Base-by-base conservation (phyloP, 2,113 vertebrate genomes). In the Trematomus loennbergii region DNA sequence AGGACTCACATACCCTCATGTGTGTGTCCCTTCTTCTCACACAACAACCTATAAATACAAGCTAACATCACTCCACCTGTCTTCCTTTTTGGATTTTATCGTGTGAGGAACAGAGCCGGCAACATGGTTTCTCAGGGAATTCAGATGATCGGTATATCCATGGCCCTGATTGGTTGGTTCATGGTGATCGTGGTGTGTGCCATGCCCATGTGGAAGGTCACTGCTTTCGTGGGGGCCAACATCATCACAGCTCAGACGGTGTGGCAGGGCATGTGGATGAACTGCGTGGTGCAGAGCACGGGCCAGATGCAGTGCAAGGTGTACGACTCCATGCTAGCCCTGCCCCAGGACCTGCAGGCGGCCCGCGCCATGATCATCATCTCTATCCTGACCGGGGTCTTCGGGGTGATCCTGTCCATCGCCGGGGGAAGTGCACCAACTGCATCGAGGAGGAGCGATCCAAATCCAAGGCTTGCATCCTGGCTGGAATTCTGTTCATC, bases 391-490 rank as follows among this genome's bases (percentile, higher is more conserved):
- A 70, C 95, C 50, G 96, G 95, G 0, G 57, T 95, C 53, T 75
- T 95, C 0, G 97, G 95, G 11, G 75, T 97, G 9, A 2, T 97
- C 15, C 57, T 97, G 70, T 94, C 97, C 16, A 91, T 99, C 0
- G 95, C 95, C 13, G 98, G 97, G 0, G 97, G 15, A 96, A 98
- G 90, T 99, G 98, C 90, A 99, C 97, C 17, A 96, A 96, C 92
- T 99, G 97, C 72, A 94, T 99, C 12, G 92, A 97, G 70, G 95
- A 97, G 0, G 95, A 96, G 49, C 84, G 81, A 3, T 66, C 96
- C 79, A 99, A 99, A 75, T 92, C 97, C 0, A 89, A 74, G 78
- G 83, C 90, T 0, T 92, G 91, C 81, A 93, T 95, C 61, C 20
- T 83, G 43, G 78, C 93, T 0, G 95, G 95, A 10, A 25, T 91